Base-by-base conservation (phyloP, 2,888 invertebrate genomes). In the Achlya flavicornis region DNA sequence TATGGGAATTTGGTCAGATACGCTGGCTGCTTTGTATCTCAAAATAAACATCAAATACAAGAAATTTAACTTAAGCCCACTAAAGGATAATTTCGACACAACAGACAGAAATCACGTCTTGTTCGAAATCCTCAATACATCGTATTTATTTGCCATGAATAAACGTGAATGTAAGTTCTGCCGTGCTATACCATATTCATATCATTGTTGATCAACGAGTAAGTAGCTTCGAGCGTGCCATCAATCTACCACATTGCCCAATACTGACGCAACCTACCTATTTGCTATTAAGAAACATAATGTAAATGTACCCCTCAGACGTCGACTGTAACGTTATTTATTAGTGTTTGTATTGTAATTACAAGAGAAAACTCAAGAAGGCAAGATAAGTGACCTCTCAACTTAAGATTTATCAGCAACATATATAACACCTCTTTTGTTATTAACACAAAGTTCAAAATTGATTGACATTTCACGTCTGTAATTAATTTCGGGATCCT, bases 221-320 rank as follows among this genome's bases (percentile, higher is more conserved):
- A 41, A 60, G 60, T 60, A 60, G 60, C 60, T 43, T 14, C 61
- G 63, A 62, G 64, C 63, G 26, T 65, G 62, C 63, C 61, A 69
- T 71, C 69, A 66, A 62, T 76, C 65, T 63, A 53, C 46, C 64
- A 38, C 60, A 61, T 79, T 78, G 74, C 77, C 63, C 66, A 73
- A 78, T 66, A 68, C 61, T 76, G 69, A 70, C 72, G 78, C 72
- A 79, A 78, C 68, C 32, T 57, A 53, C 53, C 53, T 53, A 53
- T 59, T 63, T 57, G 58, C 65, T 66, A 70, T 77, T 77, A 73
- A 66, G 77, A 77, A 82, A 81, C 75, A 57, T 68, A 70, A 75
- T 78, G 74, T 74, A 78, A 78, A 78, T 76, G 66, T 76, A 76
- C 74, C 79, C 79, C 71, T 70, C 63, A 71, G 73, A 74, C 57